Evolutionary conservation across 2,113 vertebrate genomes (phyloP).

Genomic region (Trichomycterus rosablanca): DNA sequence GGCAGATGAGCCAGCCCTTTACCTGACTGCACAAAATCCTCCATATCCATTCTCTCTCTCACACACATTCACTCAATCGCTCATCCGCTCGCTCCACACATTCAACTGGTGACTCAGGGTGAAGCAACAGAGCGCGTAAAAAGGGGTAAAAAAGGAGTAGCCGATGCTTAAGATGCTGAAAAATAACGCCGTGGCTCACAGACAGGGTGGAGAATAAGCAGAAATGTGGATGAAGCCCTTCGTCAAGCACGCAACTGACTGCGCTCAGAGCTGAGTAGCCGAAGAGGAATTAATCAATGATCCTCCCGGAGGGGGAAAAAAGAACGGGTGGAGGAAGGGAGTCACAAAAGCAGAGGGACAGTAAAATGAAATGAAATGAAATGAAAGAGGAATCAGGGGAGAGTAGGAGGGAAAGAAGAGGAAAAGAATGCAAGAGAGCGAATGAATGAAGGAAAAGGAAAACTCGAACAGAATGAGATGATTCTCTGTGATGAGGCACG

Average conservation of each 20-base stretch:
- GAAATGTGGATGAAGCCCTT: constrained; percentile 8
- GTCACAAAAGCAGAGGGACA: background rate
- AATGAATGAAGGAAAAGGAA: constrained; percentile 14
- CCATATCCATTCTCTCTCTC: constrained; percentile 28
- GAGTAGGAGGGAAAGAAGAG: background rate
- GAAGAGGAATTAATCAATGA: constrained; percentile 51
- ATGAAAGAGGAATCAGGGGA: background rate
- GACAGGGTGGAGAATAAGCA: constrained; percentile 15
- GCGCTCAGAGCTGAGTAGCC: constrained; percentile 38
- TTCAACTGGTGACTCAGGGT: constrained; percentile 40
- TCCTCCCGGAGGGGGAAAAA: too few species aligned
- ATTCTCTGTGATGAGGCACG: constrained; percentile 10
- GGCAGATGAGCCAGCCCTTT: background rate
- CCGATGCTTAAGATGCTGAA: constrained; percentile 16
- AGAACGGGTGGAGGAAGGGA: constrained; percentile 19
- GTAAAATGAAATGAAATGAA: background rate
- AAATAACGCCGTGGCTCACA: constrained; percentile 11
- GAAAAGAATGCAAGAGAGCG: background rate
- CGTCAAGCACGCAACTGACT: constrained; percentile 43
- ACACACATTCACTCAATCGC: constrained; percentile 9
- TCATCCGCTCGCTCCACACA: constrained; percentile 31
- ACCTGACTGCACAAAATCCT: constrained; percentile 19
- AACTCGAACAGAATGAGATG: background rate
- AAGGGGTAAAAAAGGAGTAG: constrained; percentile 18
- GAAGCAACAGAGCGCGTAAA: constrained; percentile 10